A percentile compares a stretch with the other conserved stretches of the same genome.
phyloP scores from a whole-genome alignment of 2,888 invertebrate species.

The Brachyptera putata region DNA sequence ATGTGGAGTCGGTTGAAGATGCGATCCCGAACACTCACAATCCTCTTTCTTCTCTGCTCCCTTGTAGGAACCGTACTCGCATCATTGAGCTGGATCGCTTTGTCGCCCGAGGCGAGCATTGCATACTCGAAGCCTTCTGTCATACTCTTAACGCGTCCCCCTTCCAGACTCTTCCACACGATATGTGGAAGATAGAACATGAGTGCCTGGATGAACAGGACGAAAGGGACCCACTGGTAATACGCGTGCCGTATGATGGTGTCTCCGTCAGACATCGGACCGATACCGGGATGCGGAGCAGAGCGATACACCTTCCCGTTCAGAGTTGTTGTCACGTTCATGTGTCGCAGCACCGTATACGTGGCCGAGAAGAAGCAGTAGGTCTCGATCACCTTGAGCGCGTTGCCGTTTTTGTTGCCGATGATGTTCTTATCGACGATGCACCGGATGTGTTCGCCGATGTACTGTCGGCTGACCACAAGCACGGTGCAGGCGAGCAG shows the following conservation, averaged over 20 bases:
- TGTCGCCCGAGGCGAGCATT: conserved; percentile 8
- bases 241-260: conserved; percentile 42
- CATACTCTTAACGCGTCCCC: conserved; percentile 40
- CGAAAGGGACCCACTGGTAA: conserved; percentile 48
- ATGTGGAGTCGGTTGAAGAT: conserved; percentile 28
- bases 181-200: conserved; percentile 44
- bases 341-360: conserved; percentile 26
- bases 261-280: conserved; percentile 37
- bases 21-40: conserved; percentile 17
- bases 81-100: neutral
- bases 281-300: conserved; percentile 40
- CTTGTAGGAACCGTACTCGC: conserved; percentile 14
- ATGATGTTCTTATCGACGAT: too few relatives aligned
- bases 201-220: conserved; percentile 44
- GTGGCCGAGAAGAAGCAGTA: conserved; percentile 36
- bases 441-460: conserved; percentile 38
- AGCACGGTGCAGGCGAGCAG: conserved; percentile 45
- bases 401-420: conserved; percentile 5
- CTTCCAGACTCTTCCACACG: conserved; percentile 44
- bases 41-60: conserved; percentile 1
- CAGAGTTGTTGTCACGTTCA: conserved; percentile 27
- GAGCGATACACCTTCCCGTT: too few relatives aligned
- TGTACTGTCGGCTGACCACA: conserved; percentile 40
- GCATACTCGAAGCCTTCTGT: conserved; percentile 20
- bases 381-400: conserved; percentile 37